These are phyloP conservation scores for Scaptomyza parva DNA, from an alignment of 2,888 invertebrate genomes.

Conservation along the genomic window DNA sequence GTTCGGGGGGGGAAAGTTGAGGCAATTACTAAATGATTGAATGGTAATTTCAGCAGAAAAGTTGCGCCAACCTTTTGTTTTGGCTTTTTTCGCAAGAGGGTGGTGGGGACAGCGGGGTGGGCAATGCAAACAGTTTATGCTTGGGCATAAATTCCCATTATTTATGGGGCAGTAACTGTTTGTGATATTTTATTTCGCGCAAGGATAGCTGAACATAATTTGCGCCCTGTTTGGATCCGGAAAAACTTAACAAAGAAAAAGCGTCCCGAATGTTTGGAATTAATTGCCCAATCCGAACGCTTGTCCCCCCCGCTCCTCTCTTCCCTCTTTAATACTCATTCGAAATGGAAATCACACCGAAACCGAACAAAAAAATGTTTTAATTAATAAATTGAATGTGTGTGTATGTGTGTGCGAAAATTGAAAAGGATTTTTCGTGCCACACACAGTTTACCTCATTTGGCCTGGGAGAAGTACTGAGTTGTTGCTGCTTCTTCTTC, in stretches of 20 bases:
- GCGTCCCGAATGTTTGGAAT: slow-evolving; percentile 79
- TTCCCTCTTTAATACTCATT: slow-evolving; percentile 17
- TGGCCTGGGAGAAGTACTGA: slow-evolving; percentile 34
- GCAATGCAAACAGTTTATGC: slow-evolving; percentile 48
- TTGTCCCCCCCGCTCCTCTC: background rate
- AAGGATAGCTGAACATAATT: slow-evolving; percentile 76
- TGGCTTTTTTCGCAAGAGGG: slow-evolving; percentile 15
- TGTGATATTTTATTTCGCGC: slow-evolving; percentile 83
- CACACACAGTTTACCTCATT: slow-evolving; percentile 39
- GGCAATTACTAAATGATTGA: slow-evolving; percentile 82
- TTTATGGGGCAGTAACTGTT: slow-evolving; percentile 83
- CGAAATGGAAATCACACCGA: slow-evolving; percentile 67
- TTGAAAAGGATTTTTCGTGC: slow-evolving; percentile 81
- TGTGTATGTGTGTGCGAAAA: slow-evolving; percentile 81
- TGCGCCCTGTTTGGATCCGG: slow-evolving; percentile 64
- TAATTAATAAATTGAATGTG: slow-evolving; percentile 84
- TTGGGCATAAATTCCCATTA: slow-evolving; percentile 83
- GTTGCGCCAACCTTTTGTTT: slow-evolving; percentile 58
- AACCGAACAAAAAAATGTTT: slow-evolving; percentile 61
- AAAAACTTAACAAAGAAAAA: slow-evolving; percentile 82
- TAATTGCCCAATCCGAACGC: slow-evolving; percentile 69
- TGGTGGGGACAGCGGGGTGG: background rate
- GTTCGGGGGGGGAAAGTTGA: slow-evolving; percentile 33
- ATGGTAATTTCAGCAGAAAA: slow-evolving; percentile 77
- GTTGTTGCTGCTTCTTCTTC: slow-evolving; percentile 43